Evolutionary conservation across 2,888 invertebrate genomes (phyloP), one percentile per base, ranked within the genome.

Genomic region (Cerceris rybyensis): DNA sequence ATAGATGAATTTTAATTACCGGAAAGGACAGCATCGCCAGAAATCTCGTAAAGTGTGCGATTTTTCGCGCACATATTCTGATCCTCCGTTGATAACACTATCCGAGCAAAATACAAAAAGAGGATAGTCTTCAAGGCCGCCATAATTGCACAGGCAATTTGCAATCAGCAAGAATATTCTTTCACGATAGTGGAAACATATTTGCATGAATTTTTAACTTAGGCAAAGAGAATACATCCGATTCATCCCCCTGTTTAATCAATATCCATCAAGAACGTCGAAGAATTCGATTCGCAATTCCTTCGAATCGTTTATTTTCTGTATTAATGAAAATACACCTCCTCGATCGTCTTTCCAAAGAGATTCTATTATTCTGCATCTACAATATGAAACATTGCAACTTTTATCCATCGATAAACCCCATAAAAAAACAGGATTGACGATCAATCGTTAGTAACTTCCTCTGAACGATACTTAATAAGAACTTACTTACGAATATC

Each of bases 21-120:
- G 41, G 90, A 88, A 50, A 92, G 75, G 46, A 91, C 84, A 42
- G 90, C 91, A 39, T 92, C 90, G 0, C 92, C 92, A 7, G 90
- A 82, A 17, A 83, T 85, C 70, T 92, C 91, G 61, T 90, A 58
- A 43, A 91, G 76, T 16, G 91, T 88, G 43, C 82, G 88, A 80
- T 90, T 91, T 84, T 85, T 88, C 52, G 74, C 68, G 59, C 91
- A 91, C 64, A 81, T 63, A 16, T 77, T 65, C 64, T 43, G 78
- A 42, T 90, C 87, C 52, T 84, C 86, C 61, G 75, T 63, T 69
- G 82, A 58, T 4, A 72, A 0, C 17, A 8, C 28, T 52, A 60
- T 14, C 39, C 16, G 59, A 28, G 81, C 67, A 52, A 78, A 60
- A 14, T 66, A 64, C 54, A 82, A 63, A 46, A 84, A 58, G 49